These are phyloP conservation scores for Pachycephus smyrnensis DNA, from an alignment of 2,888 invertebrate species.

Conservation along the genomic window DNA sequence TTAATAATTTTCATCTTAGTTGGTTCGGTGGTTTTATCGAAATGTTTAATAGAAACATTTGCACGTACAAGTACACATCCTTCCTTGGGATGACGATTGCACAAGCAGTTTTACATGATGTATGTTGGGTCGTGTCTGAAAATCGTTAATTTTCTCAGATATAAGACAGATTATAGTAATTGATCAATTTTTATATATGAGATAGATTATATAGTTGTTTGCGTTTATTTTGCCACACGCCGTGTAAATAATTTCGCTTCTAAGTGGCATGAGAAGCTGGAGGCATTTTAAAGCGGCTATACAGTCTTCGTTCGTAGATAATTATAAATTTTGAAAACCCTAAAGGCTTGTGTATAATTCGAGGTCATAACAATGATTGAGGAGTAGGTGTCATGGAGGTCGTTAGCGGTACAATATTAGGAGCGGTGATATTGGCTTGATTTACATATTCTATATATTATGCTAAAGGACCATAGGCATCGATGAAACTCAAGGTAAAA, in stretches of 20 bases:
- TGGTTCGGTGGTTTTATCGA: background rate
- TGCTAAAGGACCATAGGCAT: no score
- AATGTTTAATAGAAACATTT: background rate
- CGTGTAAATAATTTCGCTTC: background rate
- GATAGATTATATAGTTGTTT: background rate
- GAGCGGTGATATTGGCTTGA: background rate
- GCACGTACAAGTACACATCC: no score
- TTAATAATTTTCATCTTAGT: background rate
- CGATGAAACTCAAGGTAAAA: no score
- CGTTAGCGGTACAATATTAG: background rate
- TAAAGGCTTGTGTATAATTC: background rate
- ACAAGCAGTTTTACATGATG: no score
- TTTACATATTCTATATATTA: background rate
- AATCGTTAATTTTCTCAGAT: no score
- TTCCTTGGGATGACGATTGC: no score
- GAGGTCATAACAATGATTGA: background rate
- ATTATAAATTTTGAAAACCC: background rate
- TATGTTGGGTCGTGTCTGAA: no score
- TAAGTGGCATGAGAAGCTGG: background rate
- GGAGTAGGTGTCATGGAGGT: background rate
- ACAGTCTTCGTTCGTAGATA: background rate
- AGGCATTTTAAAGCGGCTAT: background rate
- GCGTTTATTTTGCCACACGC: background rate
- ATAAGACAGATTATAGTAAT: no score
- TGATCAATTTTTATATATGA: background rate